These are phyloP conservation scores for Gymnothorax reevesii DNA, from an alignment of 2,797 vertebrate genomes.

Conservation along the genomic window DNA sequence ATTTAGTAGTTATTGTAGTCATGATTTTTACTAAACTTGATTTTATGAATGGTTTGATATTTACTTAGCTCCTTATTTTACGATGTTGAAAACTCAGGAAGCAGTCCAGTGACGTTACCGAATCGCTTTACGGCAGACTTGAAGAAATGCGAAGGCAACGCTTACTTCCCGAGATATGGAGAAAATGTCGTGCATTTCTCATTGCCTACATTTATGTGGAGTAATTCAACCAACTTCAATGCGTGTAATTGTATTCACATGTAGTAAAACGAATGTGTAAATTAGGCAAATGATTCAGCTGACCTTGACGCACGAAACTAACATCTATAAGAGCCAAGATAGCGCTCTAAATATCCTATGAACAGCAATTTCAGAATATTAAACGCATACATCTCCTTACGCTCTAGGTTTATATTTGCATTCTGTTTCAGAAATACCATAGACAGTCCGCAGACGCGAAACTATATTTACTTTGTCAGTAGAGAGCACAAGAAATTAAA, in stretches of 20 bases:
- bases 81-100: conserved; percentile 6
- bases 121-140: conserved; percentile 36
- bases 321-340: not conserved
- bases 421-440: not conserved
- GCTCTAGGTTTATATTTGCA: not conserved
- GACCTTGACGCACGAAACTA: not conserved
- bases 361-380: not conserved
- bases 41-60: not conserved
- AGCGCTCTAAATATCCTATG: not conserved
- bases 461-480: not conserved
- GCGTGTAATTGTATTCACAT: not conserved
- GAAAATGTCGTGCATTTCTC: not conserved
- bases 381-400: not conserved
- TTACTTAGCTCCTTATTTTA: conserved; percentile 16
- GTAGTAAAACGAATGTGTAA: not conserved
- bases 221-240: not conserved
- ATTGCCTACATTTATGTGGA: not conserved
- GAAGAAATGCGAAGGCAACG: not conserved
- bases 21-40: not conserved
- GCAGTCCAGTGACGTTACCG: not conserved
- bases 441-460: not conserved
- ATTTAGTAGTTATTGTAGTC: not conserved
- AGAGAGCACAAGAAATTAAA: conserved; percentile 10
- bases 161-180: not conserved
- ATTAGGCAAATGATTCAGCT: not conserved